phyloP scores from a whole-genome alignment of 2,797 vertebrate species.

The Danio albolineatus region DNA sequence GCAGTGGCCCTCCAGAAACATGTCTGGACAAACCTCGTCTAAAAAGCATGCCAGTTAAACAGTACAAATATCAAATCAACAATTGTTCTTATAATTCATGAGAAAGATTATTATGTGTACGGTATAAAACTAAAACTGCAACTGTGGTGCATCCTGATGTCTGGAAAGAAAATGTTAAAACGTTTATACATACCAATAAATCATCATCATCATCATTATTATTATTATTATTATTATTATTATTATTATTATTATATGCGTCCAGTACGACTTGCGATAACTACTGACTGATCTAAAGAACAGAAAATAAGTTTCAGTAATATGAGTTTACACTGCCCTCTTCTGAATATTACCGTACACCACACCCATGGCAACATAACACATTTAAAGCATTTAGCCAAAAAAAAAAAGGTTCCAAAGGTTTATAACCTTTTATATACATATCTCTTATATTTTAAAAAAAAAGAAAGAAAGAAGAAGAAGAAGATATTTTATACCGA shows the following conservation, averaged over 20 bases:
- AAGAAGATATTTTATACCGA: too few relatives aligned
- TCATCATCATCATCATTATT: too few relatives aligned
- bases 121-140: background rate
- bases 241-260: too few relatives aligned
- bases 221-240: too few relatives aligned
- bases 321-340: conserved; percentile 23
- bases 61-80: background rate
- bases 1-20: too few relatives aligned
- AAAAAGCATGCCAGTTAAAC: background rate
- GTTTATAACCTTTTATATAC: too few relatives aligned
- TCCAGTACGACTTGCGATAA: too few relatives aligned
- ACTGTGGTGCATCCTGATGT: background rate
- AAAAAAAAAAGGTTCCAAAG: background rate
- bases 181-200: background rate
- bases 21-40: too few relatives aligned
- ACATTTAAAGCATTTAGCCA: too few relatives aligned
- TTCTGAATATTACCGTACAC: conserved; percentile 30
- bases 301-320: background rate
- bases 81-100: background rate
- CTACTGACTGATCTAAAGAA: background rate
- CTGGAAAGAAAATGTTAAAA: background rate
- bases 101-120: background rate
- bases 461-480: too few relatives aligned
- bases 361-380: background rate
- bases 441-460: too few relatives aligned